Percentiles rank a stretch among this genome's conserved stretches.
These are phyloP conservation scores for Chamaea fasciata DNA, from an alignment of 2,113 vertebrate genomes.

Conservation along the genomic window DNA sequence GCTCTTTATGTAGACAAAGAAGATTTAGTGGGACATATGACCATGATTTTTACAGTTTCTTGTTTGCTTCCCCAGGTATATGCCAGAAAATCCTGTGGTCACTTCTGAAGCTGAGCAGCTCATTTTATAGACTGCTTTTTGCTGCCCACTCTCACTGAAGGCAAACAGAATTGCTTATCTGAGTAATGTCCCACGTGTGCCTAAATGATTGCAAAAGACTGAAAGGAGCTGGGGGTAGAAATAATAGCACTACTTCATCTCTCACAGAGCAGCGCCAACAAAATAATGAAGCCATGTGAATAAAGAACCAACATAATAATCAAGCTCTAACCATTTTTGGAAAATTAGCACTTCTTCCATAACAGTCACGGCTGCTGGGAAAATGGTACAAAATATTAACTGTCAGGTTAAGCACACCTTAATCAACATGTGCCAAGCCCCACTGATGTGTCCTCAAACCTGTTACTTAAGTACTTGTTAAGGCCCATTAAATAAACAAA, in stretches of 20 bases:
- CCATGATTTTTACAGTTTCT: neutral
- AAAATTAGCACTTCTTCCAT: slow-evolving; percentile 48
- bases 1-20: neutral
- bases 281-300: slow-evolving; percentile 46
- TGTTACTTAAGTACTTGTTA: slow-evolving; percentile 56
- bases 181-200: neutral
- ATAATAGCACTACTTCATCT: slow-evolving; percentile 46
- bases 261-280: slow-evolving; percentile 8
- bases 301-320: slow-evolving; percentile 37
- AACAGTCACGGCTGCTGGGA: slow-evolving; percentile 19
- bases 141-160: neutral
- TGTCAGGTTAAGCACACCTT: slow-evolving; percentile 47
- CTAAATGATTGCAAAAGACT: slow-evolving; percentile 20
- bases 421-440: slow-evolving; percentile 52
- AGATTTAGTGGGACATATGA: neutral
- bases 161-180: neutral
- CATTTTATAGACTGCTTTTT: neutral
- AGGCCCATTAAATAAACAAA: slow-evolving; percentile 72
- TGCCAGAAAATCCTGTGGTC: neutral
- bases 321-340: slow-evolving; percentile 27
- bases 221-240: slow-evolving; percentile 42
- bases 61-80: neutral
- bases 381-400: slow-evolving; percentile 50
- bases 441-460: slow-evolving; percentile 37
- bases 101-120: neutral